phyloP scores from a whole-genome alignment of 2,888 invertebrate species.

The Podabrus alpinus region DNA sequence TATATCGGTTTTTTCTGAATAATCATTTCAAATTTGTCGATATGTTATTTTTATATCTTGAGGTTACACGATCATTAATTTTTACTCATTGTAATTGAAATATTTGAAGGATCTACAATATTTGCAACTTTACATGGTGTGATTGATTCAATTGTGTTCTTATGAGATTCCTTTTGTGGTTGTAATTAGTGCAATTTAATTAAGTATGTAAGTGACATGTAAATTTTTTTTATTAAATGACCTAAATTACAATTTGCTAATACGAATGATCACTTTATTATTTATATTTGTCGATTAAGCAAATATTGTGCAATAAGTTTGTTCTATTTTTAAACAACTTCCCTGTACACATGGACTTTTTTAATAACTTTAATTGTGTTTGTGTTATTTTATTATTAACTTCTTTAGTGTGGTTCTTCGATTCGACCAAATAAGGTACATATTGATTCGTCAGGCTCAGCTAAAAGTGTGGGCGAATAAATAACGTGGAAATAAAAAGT shows the following conservation, averaged over 20 bases:
- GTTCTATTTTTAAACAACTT: background rate
- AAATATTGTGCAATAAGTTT: constrained; percentile 5
- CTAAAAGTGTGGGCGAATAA: too few species aligned
- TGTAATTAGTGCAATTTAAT: background rate
- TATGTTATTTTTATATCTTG: background rate
- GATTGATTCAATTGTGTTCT: background rate
- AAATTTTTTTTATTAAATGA: background rate
- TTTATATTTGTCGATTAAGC: constrained; percentile 2
- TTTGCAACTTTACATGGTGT: background rate
- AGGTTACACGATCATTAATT: background rate
- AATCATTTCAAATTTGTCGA: background rate
- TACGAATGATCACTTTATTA: background rate
- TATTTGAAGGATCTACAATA: background rate
- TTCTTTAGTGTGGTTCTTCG: background rate
- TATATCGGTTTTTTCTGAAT: background rate
- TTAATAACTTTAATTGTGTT: background rate
- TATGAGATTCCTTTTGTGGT: background rate
- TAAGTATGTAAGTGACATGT: background rate
- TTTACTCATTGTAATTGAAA: background rate
- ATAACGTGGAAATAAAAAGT: background rate
- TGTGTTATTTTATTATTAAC: background rate
- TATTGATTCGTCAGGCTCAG: too few species aligned
- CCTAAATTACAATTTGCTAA: background rate
- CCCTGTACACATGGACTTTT: background rate
- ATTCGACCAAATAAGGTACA: background rate